Base-by-base conservation (phyloP, 2,888 invertebrate genomes). In the Plebejus melissa region DNA sequence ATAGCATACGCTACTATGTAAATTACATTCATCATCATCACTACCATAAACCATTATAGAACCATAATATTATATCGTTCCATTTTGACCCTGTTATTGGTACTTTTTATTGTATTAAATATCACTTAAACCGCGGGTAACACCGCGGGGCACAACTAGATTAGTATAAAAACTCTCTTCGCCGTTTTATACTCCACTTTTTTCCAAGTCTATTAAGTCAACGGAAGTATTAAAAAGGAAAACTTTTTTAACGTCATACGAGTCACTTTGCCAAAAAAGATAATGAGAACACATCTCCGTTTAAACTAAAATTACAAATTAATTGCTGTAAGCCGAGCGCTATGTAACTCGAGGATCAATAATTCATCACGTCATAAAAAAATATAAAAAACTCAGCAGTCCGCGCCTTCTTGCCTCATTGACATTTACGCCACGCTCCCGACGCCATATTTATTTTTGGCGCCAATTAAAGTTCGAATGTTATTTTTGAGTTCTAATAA, bases 341-440 rank as follows among this genome's bases (percentile, higher is more conserved):
- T 46, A 32, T 77, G 79, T 77, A 79, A 81, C 76, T 65, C 69
- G 78, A 81, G 69, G 70, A 77, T 50, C 74, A 11, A 79, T 80
- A 79, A 77, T 74, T 79, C 78, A 80, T 77, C 57, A 57, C 32
- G n/a, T n/a, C n/a, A 5, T 32, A 36, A 36, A 72, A 76, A 16
- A 28, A 72, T 57, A 69, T 77, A 75, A 78, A 79, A 79, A 76
- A 76, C 46, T 78, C 76, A 65, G 76, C 70, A 79, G 77, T 83
- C 90, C 83, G 85, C 90, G 88, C 90, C 90, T 90, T 85, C 83
- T 82, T 87, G 90, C 83, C 81, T 83, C 87, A 89, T 91, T 88
- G 86, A 87, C 81, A 80, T 80, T 78, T 84, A 85, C 85, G 89
- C 86, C 79, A 82, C 86, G 87, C 83, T 82, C 77, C 78, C 79